Evolutionary conservation across 2,888 invertebrate species (phyloP).

Genomic region (Ophraella communa): DNA sequence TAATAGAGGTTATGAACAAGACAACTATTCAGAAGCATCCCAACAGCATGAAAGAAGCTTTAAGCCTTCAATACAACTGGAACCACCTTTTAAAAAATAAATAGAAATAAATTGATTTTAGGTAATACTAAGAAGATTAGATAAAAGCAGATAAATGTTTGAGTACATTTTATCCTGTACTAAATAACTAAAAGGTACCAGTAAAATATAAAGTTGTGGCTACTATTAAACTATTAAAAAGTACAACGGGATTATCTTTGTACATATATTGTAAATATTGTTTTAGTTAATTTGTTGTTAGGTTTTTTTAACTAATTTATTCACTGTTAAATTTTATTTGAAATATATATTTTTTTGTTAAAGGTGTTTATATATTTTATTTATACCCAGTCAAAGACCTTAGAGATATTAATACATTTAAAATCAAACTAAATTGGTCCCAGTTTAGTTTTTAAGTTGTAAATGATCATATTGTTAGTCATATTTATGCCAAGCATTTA

Average conservation of each 20-base stretch:
- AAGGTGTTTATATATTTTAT: background rate
- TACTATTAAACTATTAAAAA: too few species aligned
- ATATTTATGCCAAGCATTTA: too few species aligned
- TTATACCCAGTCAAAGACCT: too few species aligned
- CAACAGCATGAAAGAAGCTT: constrained; percentile 37
- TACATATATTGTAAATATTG: background rate
- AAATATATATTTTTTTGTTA: background rate
- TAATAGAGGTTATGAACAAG: constrained; percentile 34
- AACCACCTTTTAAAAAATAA: constrained; percentile 47
- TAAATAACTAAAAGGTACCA: too few species aligned
- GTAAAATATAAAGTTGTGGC: too few species aligned
- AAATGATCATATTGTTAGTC: too few species aligned
- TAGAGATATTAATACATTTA: too few species aligned
- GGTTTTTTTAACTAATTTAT: background rate
- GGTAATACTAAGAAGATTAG: too few species aligned
- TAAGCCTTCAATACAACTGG: constrained; percentile 47
- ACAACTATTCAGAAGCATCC: constrained; percentile 30
- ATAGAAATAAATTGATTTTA: background rate
- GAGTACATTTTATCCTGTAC: too few species aligned
- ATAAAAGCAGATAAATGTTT: too few species aligned
- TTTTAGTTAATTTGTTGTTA: background rate
- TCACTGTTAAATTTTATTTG: background rate
- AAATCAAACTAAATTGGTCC: too few species aligned
- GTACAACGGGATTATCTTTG: background rate
- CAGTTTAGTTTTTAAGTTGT: too few species aligned